Conservation (phyloP, 1,140 invertebrate species). For the Drosophila littoralis region DNA sequence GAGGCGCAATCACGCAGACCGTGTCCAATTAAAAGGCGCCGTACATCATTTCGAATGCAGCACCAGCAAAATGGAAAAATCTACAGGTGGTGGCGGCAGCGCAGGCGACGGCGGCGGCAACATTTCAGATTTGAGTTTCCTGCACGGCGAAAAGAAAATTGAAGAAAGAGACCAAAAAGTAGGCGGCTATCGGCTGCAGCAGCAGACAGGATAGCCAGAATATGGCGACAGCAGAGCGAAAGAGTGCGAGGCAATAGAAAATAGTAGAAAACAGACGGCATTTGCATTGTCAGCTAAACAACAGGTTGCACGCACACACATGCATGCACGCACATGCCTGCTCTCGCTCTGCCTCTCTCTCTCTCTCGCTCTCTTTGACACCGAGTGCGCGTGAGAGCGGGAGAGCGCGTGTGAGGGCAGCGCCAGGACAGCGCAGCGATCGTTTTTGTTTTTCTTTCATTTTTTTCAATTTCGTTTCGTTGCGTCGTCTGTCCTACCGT, state of each 20-base stretch:
- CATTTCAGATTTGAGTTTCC: constrained; percentile 58
- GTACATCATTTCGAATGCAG: constrained; percentile 78
- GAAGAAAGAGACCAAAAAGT: constrained; percentile 30
- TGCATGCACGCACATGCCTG: constrained; percentile 14
- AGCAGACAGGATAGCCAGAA: constrained; percentile 5
- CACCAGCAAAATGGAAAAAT: constrained; percentile 62
- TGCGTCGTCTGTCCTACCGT: constrained; percentile 11
- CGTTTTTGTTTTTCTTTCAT: neutral
- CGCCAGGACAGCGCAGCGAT: constrained; percentile 24
- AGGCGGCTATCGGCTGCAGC: constrained; percentile 25
- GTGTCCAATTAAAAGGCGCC: constrained; percentile 82
- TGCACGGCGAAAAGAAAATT: constrained; percentile 51
- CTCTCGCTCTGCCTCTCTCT: neutral
- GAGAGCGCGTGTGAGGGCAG: neutral
- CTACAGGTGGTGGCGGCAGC: constrained; percentile 74
- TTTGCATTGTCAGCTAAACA: constrained; percentile 41
- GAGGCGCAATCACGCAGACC: constrained; percentile 71
- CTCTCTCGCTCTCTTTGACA: neutral
- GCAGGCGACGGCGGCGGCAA: constrained; percentile 28
- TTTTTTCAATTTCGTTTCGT: constrained; percentile 18
- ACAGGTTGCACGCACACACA: constrained; percentile 28
- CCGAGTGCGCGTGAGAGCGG: constrained; percentile 1
- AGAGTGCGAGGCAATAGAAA: neutral
- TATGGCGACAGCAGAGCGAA: neutral
- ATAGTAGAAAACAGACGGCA: constrained; percentile 5